Base-by-base conservation (phyloP, 2,888 invertebrate genomes). In the Microctonus brassicae region DNA sequence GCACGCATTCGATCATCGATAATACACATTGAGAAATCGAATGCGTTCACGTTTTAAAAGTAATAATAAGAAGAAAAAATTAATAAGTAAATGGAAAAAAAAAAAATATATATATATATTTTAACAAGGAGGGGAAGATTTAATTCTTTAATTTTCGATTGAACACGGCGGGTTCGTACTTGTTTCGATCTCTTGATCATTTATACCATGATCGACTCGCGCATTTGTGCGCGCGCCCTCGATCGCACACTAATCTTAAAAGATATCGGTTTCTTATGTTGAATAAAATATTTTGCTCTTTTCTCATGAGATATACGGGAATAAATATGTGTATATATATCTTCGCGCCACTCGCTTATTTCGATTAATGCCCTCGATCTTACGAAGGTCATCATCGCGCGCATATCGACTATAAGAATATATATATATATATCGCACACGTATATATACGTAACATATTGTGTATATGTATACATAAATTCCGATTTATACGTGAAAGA, bases 1-100 rank as follows among this genome's bases (percentile, higher is more conserved):
- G 78, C 36, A 78, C 76, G 79, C 79, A 78, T 77, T 70, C 29
- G 67, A 72, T 65, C 36, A 55, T 57, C 36, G 66, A 66, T 66
- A 66, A 53, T 39, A 33, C 55, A 24, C 55, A 13, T 10, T 11
- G 26, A 20, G 47, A n/a, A 47, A 6, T n/a, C n/a, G n/a, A n/a
- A n/a, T n/a, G n/a, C n/a, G n/a, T n/a, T n/a, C n/a, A n/a, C n/a
- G n/a, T n/a, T n/a, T n/a, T n/a, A n/a, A n/a, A n/a, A n/a, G n/a
- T n/a, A n/a, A n/a, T n/a, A n/a, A n/a, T n/a, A 17, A 47, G n/a
- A 20, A 24, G 11, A 2, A 26, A 55, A 55, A n/a, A 58, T 17
- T 17, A 58, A 34, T 6, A 33, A 9, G 20, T 4, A 58, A 58
- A 33, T 13, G 6, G 26, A 55, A 58, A n/a, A 1, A 33, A 17